Conservation (phyloP, 1,140 invertebrate species). For the Pseudomyrmex dendroicus region DNA sequence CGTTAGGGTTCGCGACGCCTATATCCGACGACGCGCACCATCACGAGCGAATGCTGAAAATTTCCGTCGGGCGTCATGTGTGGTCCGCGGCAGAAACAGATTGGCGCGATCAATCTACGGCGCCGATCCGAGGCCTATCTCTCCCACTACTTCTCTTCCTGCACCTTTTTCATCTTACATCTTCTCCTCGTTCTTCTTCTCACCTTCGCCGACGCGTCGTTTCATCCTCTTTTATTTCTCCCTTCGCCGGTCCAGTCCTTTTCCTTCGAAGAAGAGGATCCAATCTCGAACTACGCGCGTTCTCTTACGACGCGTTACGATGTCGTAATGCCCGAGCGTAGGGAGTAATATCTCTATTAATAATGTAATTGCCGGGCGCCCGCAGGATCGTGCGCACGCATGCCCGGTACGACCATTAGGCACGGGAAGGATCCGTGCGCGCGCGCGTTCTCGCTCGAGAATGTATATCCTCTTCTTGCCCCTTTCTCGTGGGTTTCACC, state of each 20-base stretch:
- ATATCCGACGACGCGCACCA: constrained; percentile 10
- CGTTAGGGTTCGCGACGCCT: constrained; percentile 39
- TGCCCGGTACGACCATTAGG: constrained; percentile 73
- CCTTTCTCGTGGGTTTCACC: constrained; percentile 41
- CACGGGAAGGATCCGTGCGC: constrained; percentile 32
- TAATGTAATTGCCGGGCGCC: constrained; percentile 78
- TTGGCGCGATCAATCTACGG: constrained; percentile 77
- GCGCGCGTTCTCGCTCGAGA: background rate
- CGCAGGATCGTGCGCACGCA: constrained; percentile 74
- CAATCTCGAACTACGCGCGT: constrained; percentile 66
- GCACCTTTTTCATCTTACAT: constrained; percentile 23
- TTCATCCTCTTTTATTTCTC: background rate
- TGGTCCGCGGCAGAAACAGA: constrained; percentile 76
- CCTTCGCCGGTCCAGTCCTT: background rate
- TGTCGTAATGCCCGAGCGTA: constrained; percentile 75
- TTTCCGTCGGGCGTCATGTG: constrained; percentile 69
- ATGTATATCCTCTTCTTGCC: constrained; percentile 22
- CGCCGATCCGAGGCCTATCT: constrained; percentile 60
- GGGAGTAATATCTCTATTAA: constrained; percentile 81
- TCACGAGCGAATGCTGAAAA: constrained; percentile 62
- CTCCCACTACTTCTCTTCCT: constrained; percentile 8
- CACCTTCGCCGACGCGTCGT: background rate
- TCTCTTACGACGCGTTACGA: constrained; percentile 67
- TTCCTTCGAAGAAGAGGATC: constrained; percentile 1
- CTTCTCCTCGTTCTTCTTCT: constrained; percentile 18